These are phyloP conservation scores for Columba livia DNA, from an alignment of 2,113 vertebrate species.

Conservation along the genomic window DNA sequence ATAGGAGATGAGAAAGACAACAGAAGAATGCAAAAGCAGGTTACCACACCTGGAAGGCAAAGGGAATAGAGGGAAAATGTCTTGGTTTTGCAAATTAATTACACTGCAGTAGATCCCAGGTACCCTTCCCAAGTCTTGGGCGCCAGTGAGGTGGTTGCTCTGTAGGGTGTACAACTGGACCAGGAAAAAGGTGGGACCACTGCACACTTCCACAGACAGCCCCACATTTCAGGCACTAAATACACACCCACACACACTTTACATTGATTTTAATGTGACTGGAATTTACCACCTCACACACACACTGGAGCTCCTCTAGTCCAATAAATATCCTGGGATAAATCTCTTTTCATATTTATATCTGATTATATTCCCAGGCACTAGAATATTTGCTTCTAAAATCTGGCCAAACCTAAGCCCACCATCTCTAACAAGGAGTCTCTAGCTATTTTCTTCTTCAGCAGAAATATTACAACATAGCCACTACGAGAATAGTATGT, in stretches of 20 bases:
- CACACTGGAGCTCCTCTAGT: background rate
- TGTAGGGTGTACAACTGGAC: background rate
- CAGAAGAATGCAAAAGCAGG: background rate
- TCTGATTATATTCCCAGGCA: background rate
- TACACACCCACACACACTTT: background rate
- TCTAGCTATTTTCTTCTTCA: background rate
- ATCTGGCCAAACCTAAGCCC: background rate
- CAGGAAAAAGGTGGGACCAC: background rate
- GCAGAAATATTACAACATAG: background rate
- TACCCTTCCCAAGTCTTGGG: background rate
- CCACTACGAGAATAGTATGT: background rate
- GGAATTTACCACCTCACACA: background rate
- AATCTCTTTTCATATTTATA: background rate
- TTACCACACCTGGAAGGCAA: background rate
- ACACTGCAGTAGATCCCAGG: background rate
- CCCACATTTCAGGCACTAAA: background rate
- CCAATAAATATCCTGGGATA: background rate
- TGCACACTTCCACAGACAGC: background rate
- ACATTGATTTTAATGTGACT: background rate
- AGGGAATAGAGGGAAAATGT: background rate
- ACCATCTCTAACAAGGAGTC: background rate
- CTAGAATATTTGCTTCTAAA: background rate
- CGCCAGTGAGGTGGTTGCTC: background rate
- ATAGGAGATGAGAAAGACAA: background rate
- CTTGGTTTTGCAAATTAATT: background rate